Base-by-base conservation (phyloP, 2,888 invertebrate genomes). In the Malacosoma neustria region DNA sequence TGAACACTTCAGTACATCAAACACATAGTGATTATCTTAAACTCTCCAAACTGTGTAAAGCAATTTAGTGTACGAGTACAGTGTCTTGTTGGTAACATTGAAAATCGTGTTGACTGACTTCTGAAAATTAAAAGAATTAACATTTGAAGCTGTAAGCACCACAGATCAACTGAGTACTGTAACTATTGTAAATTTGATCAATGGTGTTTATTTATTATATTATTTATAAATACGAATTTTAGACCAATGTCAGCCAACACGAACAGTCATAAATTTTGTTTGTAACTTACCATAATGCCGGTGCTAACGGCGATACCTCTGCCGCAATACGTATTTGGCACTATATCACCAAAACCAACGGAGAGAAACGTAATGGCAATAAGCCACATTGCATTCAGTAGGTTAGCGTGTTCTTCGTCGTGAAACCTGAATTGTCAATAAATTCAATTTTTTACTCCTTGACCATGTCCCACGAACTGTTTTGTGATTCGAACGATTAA, bases 291-390 rank as follows among this genome's bases (percentile, higher is more conserved):
- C 97, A 99, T 98, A 82, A 99, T 98, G 77, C 99, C 99, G 64
- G 98, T 98, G 87, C 96, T 95, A 77, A 99, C 98, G 72, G 99
- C 98, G 80, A 99, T 98, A 76, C 97, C 97, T 85, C 99, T 91
- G 73, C 99, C 99, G 89, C 99, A 99, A 89, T 99, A 99, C 58
- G 99, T 99, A 89, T 99, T 99, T 80, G 99, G 99, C 79, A 99
- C 99, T 81, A 98, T 97, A 89, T 98, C 99, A 76, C 99, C 99
- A 89, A 99, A 99, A 80, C 99, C 99, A 73, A 99, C 98, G 88
- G 98, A 98, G 77, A 99, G 93, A 91, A 99, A 99, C 69, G 99
- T 99, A 77, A 99, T 99, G 72, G 99, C 98, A 85, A 99, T 98
- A 87, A 99, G 93, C 99, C 99, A 99, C 96, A 99, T 98, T 70